Base-by-base conservation (phyloP, 1,140 invertebrate genomes). In the Trissolcus basalis region DNA sequence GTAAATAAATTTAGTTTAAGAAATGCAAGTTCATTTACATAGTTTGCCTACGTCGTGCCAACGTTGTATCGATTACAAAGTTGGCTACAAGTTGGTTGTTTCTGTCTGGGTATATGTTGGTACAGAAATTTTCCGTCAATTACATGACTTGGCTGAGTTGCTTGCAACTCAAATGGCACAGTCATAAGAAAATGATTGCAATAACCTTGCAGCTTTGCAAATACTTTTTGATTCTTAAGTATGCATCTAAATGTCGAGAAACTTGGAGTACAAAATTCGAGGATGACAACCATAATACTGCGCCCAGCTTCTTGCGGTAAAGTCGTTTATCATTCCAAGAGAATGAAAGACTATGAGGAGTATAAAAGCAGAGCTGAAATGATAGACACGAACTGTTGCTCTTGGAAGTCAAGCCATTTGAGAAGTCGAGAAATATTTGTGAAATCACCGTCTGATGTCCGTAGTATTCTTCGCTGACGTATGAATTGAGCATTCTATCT, bases 311-410 rank as follows among this genome's bases (percentile, higher is more conserved):
- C 79, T 79, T 75, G 75, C 58, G 64, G 58, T 55, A 72, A 74
- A 72, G 74, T 81, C 81, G 78, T 82, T 82, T 81, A 81, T 82
- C 79, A 82, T 82, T 76, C 60, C 41, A 55, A 72, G 71, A 80
- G 78, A 81, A 80, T 80, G 75, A 75, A 78, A 74, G 75, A 54
- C 67, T 79, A 43, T 32, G 44, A 69, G 55, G 44, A 69, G 55
- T 76, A 77, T 67, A 65, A 79, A 75, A 65, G 76, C 69, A 77
- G 76, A 69, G 69, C 55, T 58, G 33, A 58, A 76, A 80, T 76
- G 79, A 80, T 81, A 81, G 79, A 81, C 80, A 72, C 77, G 76
- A 82, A 81, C 78, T 81, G 80, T 80, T 82, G 77, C 78, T 77
- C 71, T 77, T 51, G 59, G 48, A 69, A 74, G 67, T 77, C 73